Evolutionary conservation across 2,888 invertebrate genomes (phyloP), one percentile per base, ranked within the genome.

Genomic region (Zaprionus obscuricornis): DNA sequence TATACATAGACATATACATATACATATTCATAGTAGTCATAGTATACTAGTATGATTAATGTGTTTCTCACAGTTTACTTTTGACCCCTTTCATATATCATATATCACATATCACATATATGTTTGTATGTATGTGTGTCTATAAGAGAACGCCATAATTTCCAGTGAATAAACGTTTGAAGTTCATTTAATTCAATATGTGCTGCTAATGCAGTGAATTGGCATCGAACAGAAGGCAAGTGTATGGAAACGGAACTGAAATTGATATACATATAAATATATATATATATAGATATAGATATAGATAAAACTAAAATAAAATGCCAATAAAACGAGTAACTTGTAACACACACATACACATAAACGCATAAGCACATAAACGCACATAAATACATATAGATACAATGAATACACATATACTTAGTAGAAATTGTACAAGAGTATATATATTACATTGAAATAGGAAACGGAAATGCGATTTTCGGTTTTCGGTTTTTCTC

Each of bases 391-490:
- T 20, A 46, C 14, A 40, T 1, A 27, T 5, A 27, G 29, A 39
- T n/a, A 47, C 18, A 13, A n/a, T n/a, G n/a, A 3, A 27, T 8
- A 22, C n/a, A 34, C 10, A 40, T 11, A 36, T n/a, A 20, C n/a
- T 26, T 34, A 34, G 22, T 7, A 22, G 22, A 4, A 22, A 22
- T 7, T 4, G 22, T 7, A 22, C 4, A 4, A 22, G 10, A 10
- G 13, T 22, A 34, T 78, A 74, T 82, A 63, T 62, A 77, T 74
- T 74, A 74, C 82, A 70, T 60, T 74, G 67, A 57, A 77, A 77
- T 67, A 77, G 82, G 66, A 74, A 68, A 45, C 71, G 82, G 71
- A 78, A 82, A 85, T 77, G 71, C 74, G 82, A 82, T 82, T 85
- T 81, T 60, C 50, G 62, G 56, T 43, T 62, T 42, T 47, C 18